phyloP scores from a whole-genome alignment of 2,888 invertebrate species.

The Crossocerus cetratus region DNA sequence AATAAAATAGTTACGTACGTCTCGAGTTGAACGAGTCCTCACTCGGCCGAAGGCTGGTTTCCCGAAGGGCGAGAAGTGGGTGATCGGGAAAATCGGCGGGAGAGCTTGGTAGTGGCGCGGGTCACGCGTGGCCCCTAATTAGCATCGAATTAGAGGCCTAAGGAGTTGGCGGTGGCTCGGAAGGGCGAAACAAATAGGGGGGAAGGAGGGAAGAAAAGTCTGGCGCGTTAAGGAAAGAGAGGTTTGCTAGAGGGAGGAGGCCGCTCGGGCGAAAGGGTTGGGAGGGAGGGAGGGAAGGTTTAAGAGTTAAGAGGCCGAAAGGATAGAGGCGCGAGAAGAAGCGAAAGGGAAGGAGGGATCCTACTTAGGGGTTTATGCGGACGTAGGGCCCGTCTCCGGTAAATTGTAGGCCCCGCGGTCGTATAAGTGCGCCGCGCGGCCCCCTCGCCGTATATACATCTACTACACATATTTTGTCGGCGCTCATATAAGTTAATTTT shows the following conservation, averaged over 20 bases:
- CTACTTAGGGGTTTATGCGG: slow-evolving; percentile 68
- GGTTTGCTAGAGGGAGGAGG: slow-evolving; percentile 5
- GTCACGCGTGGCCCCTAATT: slow-evolving; percentile 65
- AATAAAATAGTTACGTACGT: slow-evolving; percentile 62
- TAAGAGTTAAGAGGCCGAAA: slow-evolving; percentile 4
- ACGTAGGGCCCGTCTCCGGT: slow-evolving; percentile 65
- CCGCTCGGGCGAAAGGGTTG: slow-evolving; percentile 1
- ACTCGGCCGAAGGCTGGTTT: background rate
- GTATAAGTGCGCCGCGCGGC: slow-evolving; percentile 64
- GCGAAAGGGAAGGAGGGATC: slow-evolving; percentile 33
- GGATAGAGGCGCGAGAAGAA: slow-evolving; percentile 9
- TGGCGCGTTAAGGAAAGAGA: too few relatives aligned
- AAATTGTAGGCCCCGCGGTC: slow-evolving; percentile 71
- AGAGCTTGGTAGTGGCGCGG: slow-evolving; percentile 24
- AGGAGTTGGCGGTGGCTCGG: slow-evolving; percentile 66
- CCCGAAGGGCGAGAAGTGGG: background rate
- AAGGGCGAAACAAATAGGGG: slow-evolving; percentile 12
- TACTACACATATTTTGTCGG: slow-evolving; percentile 73
- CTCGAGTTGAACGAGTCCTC: slow-evolving; percentile 36
- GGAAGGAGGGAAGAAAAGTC: slow-evolving; percentile 13
- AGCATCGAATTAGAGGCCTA: slow-evolving; percentile 73
- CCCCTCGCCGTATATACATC: slow-evolving; percentile 34
- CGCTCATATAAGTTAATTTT: slow-evolving; percentile 77
- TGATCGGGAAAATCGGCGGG: slow-evolving; percentile 13
- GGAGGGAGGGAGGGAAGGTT: slow-evolving; percentile 4